Base-by-base conservation (phyloP, 2,113 vertebrate genomes). In the Seriola dumerili region DNA sequence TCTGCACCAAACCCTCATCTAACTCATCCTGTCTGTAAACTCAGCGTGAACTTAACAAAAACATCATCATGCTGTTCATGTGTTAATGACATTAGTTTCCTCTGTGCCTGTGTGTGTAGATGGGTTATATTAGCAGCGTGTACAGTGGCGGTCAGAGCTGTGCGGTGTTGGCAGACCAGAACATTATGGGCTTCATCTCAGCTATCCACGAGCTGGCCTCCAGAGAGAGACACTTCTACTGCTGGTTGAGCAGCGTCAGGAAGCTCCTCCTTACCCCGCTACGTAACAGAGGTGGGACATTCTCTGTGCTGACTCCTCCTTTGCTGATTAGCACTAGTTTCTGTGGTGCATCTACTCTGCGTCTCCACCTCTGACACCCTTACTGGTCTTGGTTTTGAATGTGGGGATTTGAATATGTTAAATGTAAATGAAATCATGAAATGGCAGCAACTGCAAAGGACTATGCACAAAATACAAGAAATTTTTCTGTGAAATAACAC, bases 151-250 rank as follows among this genome's bases (percentile, higher is more conserved):
- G 96, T 57, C 94, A 95, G 68, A 95, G 78, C 82, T 98, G 95
- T 84, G 90, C 96, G 29, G 94, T 94, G 38, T 89, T 99, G 88
- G 94, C 96, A 57, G 97, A 99, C 93, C 96, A 94, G 81, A 99
- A 99, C 16, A 76, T 97, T 54, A 98, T 97, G 96, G 97, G 98
- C 54, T 97, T 97, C 77, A 97, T 99, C 66, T 95, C 96, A 23
- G 97, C 96, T 75, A 93, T 99, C 40, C 97, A 99, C 9, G 97
- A 99, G 78, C 93, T 99, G 91, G 97, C 97, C 36, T 95, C 97
- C 75, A 95, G 96, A 3, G 98, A 99, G 93, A 96, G 97, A 84
- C 94, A 89, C 66, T 97, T 97, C 88, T 98, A 97, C 93, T 96
- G 92, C 93, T 96, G 91, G 90, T 90, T 97, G 78, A 96, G 95